Base-by-base conservation (phyloP, 1,140 invertebrate species). In the Drosophila lini region DNA sequence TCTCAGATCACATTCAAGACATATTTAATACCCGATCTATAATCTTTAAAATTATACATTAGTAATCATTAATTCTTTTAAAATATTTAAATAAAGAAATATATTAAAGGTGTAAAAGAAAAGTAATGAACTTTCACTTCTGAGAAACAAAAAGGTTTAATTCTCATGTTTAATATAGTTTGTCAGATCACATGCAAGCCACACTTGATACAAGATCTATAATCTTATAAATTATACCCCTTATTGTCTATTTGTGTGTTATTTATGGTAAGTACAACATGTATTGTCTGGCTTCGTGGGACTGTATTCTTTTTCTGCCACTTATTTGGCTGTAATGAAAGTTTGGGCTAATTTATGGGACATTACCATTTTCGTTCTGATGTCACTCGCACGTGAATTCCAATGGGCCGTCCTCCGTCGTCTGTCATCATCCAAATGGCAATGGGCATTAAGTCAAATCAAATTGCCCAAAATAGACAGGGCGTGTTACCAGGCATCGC, bases 391-490 rank as follows among this genome's bases (percentile, higher is more conserved):
- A 40, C 31, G 67, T 58, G 41, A 68, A 55, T 67, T 50, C 36
- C 74, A 76, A 42, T 76, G 62, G 32, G 42, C 52, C 65, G 52
- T 67, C 65, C 40, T 75, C 61, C 48, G 32, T 53, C 74, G 62
- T 76, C 62, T 76, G 71, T 76, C 52, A 65, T 76, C 73, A 76
- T 76, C 47, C 55, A 67, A 76, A 76, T 76, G 74, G 74, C 62
- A 75, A 67, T 76, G 73, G 19, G 32, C 73, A 76, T 76, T 76
- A 55, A 68, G 73, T 76, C 74, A 68, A 76, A 60, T 76, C 56
- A 56, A 76, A 76, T 68, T 59, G 74, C 40, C 70, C 55, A 34
- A 76, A 76, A 59, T 67, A 75, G 74, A 41, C 55, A 60, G 42
- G 52, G 68, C 68, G 65, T 71, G 53, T 34, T 47, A 55, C 42